These are phyloP conservation scores for Cacoxenus indagator DNA, from an alignment of 2,888 invertebrate genomes.

Conservation along the genomic window DNA sequence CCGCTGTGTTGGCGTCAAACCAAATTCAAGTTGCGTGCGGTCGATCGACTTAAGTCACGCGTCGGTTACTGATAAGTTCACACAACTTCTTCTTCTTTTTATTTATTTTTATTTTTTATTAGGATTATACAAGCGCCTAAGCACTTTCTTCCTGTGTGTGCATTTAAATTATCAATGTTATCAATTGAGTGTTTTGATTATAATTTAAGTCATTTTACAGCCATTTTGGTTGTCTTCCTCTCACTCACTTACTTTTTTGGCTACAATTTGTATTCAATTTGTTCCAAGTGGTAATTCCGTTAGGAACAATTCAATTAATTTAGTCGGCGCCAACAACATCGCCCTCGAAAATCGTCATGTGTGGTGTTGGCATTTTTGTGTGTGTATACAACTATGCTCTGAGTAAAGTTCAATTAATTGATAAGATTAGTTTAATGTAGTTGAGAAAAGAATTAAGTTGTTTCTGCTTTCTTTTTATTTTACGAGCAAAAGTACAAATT, in stretches of 20 bases:
- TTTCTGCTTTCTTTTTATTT: not conserved
- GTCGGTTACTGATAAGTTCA: not conserved
- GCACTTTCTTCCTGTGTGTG: too few relatives aligned
- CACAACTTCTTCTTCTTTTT: not conserved
- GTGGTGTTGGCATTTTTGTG: not conserved
- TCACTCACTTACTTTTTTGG: too few relatives aligned
- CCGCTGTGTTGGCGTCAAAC: not conserved
- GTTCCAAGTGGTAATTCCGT: not conserved
- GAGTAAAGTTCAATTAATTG: not conserved
- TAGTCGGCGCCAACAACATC: conserved; percentile 9
- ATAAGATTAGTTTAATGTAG: not conserved
- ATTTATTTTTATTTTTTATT: not conserved
- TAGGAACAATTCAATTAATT: not conserved
- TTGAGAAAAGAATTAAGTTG: not conserved
- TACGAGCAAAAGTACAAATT: too few relatives aligned
- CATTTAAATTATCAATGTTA: conserved; percentile 16
- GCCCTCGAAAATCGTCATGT: not conserved
- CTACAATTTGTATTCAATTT: conserved; percentile 13
- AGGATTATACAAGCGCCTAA: too few relatives aligned
- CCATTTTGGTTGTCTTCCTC: not conserved
- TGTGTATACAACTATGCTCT: not conserved
- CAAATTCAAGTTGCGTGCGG: not conserved
- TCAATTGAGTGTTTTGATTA: conserved; percentile 21
- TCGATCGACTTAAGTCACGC: not conserved
- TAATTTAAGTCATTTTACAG: conserved; percentile 26